phyloP scores from a whole-genome alignment of 2,888 invertebrate species.

The Strigamia transsilvanica region DNA sequence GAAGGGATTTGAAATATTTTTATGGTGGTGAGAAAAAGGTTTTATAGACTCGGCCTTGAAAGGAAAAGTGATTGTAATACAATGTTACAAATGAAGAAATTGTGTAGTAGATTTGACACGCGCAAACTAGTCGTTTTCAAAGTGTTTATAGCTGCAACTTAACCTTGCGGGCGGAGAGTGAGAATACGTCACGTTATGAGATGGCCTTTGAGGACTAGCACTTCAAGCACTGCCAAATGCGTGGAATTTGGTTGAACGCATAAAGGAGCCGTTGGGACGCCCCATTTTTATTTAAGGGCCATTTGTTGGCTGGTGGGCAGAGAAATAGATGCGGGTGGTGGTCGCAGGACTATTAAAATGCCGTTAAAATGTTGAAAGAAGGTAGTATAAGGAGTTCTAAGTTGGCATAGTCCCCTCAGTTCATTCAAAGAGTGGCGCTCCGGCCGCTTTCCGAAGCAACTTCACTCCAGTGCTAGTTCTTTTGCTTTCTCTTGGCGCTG shows the following conservation, averaged over 20 bases:
- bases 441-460: not conserved
- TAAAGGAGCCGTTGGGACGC: slow-evolving; percentile 50
- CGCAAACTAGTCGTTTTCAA: slow-evolving; percentile 36
- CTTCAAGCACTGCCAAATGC: slow-evolving; percentile 17
- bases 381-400: slow-evolving; percentile 36
- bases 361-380: slow-evolving; percentile 53
- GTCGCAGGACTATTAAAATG: slow-evolving; percentile 53
- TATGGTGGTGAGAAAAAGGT: slow-evolving; percentile 2
- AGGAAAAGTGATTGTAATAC: slow-evolving; percentile 21
- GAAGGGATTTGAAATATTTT: slow-evolving; percentile 3
- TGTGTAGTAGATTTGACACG: slow-evolving; percentile 46
- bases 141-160: slow-evolving; percentile 40
- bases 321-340: slow-evolving; percentile 45
- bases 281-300: slow-evolving; percentile 52
- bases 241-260: slow-evolving; percentile 45
- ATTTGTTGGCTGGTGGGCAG: slow-evolving; percentile 51
- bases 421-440: slow-evolving; percentile 41
- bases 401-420: slow-evolving; percentile 22
- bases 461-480: not conserved
- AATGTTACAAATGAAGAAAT: slow-evolving; percentile 43
- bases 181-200: slow-evolving; percentile 11
- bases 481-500: not conserved
- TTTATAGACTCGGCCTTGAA: slow-evolving; percentile 23
- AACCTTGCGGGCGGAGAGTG: slow-evolving; percentile 24
- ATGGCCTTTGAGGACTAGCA: slow-evolving; percentile 40